Evolutionary conservation across 2,797 vertebrate species (phyloP), one percentile per base, ranked within the genome.

Genomic region (Muraenolepis orangiensis): DNA sequence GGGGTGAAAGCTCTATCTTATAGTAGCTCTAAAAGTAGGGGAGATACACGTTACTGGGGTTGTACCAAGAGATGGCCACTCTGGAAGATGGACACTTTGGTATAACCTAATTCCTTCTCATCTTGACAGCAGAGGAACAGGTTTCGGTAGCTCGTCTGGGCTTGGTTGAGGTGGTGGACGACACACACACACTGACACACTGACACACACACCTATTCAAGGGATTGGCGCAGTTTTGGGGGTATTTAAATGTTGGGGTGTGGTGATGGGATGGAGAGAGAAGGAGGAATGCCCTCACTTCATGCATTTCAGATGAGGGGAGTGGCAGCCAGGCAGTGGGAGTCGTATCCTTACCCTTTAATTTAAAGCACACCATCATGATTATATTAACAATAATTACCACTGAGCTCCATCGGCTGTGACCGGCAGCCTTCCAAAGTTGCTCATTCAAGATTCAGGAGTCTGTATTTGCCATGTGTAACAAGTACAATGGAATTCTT

Each of bases 151-250:
- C 34, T n/a, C 4, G 18, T 69, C 30, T 38, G 68, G 32, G 71
- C 16, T 16, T 29, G 72, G 64, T 67, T 73, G 32, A n/a, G n/a
- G 29, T 7, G 67, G 40, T 68, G 5, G 28, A 66, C 28, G 10
- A 69, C 11, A 64, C 57, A 64, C 31, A 57, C 16, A 2, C 46
- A 4, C 74, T 29, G 2, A 23, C 16, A 30, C 64, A 28, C 28
- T 20, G 2, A 57, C 51, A 18, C 51, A 18, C 51, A 26, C 57
- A 57, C 31, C 66, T 67, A 6, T 29, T 67, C 61, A 30, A 67
- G 29, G 28, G 28, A 16, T 67, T 29, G 30, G 66, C 66, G 72
- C 83, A 86, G 73, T 79, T 73, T 73, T 28, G 64, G 31, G 31
- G 46, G 16, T 31, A 40, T 68, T 73, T 72, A 51, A 51, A 66